A percentile compares a stretch with the other conserved stretches of the same genome.
These are phyloP conservation scores for Eupithecia subfuscata DNA, from an alignment of 2,888 invertebrate genomes.

Conservation along the genomic window DNA sequence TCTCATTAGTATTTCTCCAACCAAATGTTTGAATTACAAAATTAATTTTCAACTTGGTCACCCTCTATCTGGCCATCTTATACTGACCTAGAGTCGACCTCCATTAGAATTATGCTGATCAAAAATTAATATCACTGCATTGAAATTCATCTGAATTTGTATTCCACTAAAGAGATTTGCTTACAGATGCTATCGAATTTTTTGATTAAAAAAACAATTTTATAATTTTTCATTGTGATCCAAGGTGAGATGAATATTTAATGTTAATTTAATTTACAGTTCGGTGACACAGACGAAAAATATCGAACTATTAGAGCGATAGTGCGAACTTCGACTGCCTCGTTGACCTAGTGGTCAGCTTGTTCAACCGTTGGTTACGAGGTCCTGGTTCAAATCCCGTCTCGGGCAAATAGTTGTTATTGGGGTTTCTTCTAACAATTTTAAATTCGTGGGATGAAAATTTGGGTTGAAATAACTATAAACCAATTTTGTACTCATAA, in stretches of 20 bases:
- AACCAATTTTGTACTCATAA: no score
- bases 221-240: background rate
- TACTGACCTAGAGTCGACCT: conserved; percentile 21
- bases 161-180: conserved; percentile 34
- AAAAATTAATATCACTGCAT: conserved; percentile 42
- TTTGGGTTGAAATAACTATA: no score
- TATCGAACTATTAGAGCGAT: background rate
- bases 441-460: no score
- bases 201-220: conserved; percentile 29
- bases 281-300: background rate
- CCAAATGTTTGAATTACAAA: conserved; percentile 15
- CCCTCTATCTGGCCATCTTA: conserved; percentile 11
- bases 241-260: conserved; percentile 5
- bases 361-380: no score
- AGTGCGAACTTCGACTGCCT: background rate
- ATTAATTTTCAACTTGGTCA: conserved; percentile 32
- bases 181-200: conserved; percentile 40
- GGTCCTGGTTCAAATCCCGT: no score
- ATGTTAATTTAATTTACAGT: background rate
- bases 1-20: conserved; percentile 11
- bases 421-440: no score
- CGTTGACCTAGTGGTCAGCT: no score
- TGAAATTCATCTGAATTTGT: conserved; percentile 42
- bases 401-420: no score
- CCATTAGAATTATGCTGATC: conserved; percentile 31